Percentiles rank a stretch among this genome's conserved stretches.
phyloP scores from a whole-genome alignment of 1,140 invertebrate species.

The Drosophila ogumai region DNA sequence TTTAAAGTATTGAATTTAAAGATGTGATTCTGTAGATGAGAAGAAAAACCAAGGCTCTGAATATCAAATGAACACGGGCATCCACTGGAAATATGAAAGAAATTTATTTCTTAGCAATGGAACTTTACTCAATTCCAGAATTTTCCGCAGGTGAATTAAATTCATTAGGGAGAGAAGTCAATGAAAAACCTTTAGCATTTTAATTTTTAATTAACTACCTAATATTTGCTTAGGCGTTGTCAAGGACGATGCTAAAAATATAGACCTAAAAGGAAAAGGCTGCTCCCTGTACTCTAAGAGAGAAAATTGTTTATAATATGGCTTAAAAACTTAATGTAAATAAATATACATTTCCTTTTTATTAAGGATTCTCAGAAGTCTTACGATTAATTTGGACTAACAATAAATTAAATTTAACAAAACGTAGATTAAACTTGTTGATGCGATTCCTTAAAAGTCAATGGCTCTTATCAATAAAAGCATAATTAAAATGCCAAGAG shows the following conservation, averaged over 20 bases:
- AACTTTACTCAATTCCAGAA: background rate
- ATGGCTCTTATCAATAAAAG: conserved; percentile 1
- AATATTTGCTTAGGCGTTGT: background rate
- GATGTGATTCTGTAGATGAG: background rate
- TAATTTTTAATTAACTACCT: background rate
- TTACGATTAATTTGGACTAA: background rate
- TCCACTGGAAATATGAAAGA: background rate
- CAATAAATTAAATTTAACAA: background rate
- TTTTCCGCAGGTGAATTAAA: background rate
- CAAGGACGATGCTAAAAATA: background rate
- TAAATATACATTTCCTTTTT: background rate
- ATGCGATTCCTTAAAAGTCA: background rate
- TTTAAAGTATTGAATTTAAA: background rate
- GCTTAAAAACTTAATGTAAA: background rate
- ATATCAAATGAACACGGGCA: background rate
- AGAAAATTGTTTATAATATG: background rate
- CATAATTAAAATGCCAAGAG: background rate
- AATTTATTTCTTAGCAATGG: too few species aligned
- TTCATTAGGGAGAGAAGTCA: too few species aligned
- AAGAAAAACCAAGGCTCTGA: background rate
- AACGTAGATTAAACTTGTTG: background rate
- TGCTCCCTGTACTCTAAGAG: too few species aligned
- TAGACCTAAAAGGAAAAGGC: background rate
- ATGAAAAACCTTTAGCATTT: too few species aligned
- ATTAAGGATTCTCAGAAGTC: background rate